These are phyloP conservation scores for Choristoneura rosaceana DNA, from an alignment of 2,888 invertebrate species.

Conservation along the genomic window DNA sequence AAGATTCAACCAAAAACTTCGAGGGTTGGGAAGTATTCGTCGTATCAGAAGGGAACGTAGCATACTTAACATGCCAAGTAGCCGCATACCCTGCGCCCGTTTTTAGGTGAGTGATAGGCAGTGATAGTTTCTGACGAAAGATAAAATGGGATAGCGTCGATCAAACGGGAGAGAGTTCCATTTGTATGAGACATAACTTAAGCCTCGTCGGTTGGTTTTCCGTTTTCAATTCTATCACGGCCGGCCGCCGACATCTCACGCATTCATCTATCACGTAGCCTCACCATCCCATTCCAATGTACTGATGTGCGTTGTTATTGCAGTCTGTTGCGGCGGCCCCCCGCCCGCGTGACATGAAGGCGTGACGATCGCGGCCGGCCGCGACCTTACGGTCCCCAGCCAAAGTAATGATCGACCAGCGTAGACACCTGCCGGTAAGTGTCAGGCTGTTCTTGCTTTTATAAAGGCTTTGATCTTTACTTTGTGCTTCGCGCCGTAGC, in stretches of 20 bases:
- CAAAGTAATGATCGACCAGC: constrained; percentile 84
- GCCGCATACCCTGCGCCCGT: constrained; percentile 89
- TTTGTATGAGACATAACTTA: not conserved
- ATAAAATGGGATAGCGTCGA: constrained; percentile 3
- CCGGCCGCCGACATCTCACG: constrained; percentile 77
- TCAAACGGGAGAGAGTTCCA: not conserved
- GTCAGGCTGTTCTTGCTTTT: constrained; percentile 84
- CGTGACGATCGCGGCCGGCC: constrained; percentile 84
- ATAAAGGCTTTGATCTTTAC: constrained; percentile 84
- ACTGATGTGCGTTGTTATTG: constrained; percentile 83
- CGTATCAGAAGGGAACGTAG: constrained; percentile 79
- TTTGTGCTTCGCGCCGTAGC: constrained; percentile 80
- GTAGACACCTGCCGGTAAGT: constrained; percentile 85
- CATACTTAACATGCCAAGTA: constrained; percentile 88
- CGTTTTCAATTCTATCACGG: constrained; percentile 56
- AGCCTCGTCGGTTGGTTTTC: constrained; percentile 1
- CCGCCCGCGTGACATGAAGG: constrained; percentile 78
- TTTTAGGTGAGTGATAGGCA: constrained; percentile 87
- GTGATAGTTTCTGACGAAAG: not conserved
- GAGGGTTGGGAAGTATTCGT: constrained; percentile 87
- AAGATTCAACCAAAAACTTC: constrained; percentile 85
- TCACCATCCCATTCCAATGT: constrained; percentile 75
- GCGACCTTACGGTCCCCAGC: constrained; percentile 75
- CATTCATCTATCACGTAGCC: constrained; percentile 81
- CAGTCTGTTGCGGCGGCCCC: constrained; percentile 79